Base-by-base conservation (phyloP, 2,888 invertebrate genomes). In the Orthonychiurus folsomi region DNA sequence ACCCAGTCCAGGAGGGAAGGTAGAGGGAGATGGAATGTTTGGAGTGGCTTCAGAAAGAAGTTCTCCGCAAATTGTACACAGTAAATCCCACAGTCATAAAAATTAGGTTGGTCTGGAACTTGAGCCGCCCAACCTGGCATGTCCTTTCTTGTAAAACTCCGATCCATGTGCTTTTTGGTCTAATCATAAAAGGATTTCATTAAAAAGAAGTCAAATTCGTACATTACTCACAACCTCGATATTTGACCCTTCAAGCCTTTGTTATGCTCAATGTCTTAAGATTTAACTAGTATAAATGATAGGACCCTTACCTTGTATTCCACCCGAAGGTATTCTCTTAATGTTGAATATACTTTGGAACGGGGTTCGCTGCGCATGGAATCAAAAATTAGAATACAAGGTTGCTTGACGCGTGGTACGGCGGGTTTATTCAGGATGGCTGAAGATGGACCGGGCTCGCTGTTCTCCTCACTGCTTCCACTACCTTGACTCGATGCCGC, bases 41-140 rank as follows among this genome's bases (percentile, higher is more conserved):
- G n/a, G 15, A 68, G 54, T 1, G 70, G 69, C 9, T 50, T 27
- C 1, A 86, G 84, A 78, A 95, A 94, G 80, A 99, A 96, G 65
- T 88, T 88, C 79, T 99, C 96, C 3, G 93, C 93, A 81, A 95
- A 99, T 77, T 97, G 94, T 61, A 99, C 80, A 64, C 97, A 81
- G 78, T 89, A 99, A 18, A 97, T 80, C 0, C 99, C 99, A 79
- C 99, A 99, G 77, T 99, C 99, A 50, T 89, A 91, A 76, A 88
- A 93, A 80, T 99, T 99, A 70, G 87, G 89, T 79, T 99, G 99
- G 76, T 96, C 94, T n/a, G 97, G 97, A 68, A 93, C 91, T 80
- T 89, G 89, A 0, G 92, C 91, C 74, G 86, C 86, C 69, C 86
- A 85, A 3, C 93, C 94, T 75, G 88, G 88, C 73, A 95, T 89